These are phyloP conservation scores for Liparis tanakae DNA, from an alignment of 2,797 vertebrate species.

Conservation along the genomic window DNA sequence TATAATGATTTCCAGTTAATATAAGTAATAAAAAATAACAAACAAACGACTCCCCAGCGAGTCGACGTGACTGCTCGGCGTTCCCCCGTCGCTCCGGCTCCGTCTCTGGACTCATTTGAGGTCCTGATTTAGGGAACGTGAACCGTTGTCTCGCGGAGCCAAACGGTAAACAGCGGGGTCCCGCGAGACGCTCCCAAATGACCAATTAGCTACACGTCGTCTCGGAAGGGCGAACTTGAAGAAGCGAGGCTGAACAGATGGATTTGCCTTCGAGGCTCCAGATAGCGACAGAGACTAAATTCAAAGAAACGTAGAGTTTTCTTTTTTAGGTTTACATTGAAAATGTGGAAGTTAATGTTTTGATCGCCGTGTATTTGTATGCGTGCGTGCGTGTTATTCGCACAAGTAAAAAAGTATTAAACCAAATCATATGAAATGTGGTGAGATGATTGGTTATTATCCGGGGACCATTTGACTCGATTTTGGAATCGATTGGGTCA, in stretches of 20 bases:
- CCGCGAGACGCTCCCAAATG: slow-evolving; percentile 72
- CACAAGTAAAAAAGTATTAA: too few relatives aligned
- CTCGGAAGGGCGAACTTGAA: slow-evolving; percentile 64
- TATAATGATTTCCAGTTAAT: slow-evolving; percentile 61
- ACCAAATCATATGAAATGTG: too few relatives aligned
- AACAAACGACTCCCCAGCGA: slow-evolving; percentile 67
- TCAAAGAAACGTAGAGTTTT: not conserved
- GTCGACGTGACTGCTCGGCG: slow-evolving; percentile 58
- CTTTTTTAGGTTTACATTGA: not conserved
- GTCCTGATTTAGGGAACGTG: slow-evolving; percentile 57
- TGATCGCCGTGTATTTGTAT: too few relatives aligned
- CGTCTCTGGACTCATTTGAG: slow-evolving; percentile 59
- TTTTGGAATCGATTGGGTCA: too few relatives aligned
- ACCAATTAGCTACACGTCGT: slow-evolving; percentile 77
- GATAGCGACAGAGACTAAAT: slow-evolving; percentile 3
- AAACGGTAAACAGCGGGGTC: slow-evolving; percentile 75
- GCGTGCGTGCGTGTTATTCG: too few relatives aligned
- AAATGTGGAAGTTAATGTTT: too few relatives aligned
- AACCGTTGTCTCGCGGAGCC: slow-evolving; percentile 61
- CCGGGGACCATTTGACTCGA: too few relatives aligned
- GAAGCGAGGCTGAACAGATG: slow-evolving; percentile 51
- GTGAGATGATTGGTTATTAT: too few relatives aligned
- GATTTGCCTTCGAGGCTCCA: slow-evolving; percentile 13
- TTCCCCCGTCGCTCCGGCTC: slow-evolving; percentile 48
- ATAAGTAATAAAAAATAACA: slow-evolving; percentile 31